These are phyloP conservation scores for Clarias fuscus DNA, from an alignment of 2,797 vertebrate species.

Conservation along the genomic window DNA sequence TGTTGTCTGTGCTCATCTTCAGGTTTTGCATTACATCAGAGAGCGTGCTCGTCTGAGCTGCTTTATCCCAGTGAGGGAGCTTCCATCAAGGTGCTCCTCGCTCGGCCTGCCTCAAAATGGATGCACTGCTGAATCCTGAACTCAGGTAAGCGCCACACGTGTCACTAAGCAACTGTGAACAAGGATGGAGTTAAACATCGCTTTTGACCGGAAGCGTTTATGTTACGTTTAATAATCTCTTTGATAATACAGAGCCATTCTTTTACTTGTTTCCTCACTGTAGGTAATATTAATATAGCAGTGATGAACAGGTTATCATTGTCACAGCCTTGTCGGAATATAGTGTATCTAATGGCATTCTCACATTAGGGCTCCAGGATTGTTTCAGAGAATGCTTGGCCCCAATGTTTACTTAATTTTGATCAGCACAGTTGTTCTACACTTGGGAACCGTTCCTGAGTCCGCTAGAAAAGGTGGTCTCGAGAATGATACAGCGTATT, in stretches of 20 bases:
- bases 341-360: neutral
- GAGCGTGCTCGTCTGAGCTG: slow-evolving; percentile 78
- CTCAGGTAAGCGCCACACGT: slow-evolving; percentile 72
- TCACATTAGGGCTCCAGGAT: too few species aligned
- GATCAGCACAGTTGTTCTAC: too few species aligned
- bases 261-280: neutral
- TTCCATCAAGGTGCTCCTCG: slow-evolving; percentile 70
- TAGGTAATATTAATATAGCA: neutral
- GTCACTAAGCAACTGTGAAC: neutral
- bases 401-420: too few species aligned
- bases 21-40: slow-evolving; percentile 78
- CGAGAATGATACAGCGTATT: too few species aligned
- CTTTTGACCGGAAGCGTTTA: neutral
- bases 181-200: neutral
- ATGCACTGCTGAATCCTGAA: slow-evolving; percentile 76
- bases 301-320: neutral
- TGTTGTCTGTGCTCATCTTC: slow-evolving; percentile 58
- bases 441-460: too few species aligned
- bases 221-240: neutral
- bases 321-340: neutral
- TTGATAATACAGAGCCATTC: neutral
- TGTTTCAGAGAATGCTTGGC: too few species aligned
- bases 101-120: slow-evolving; percentile 77
- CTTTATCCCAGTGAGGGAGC: slow-evolving; percentile 75
- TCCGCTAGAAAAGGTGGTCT: too few species aligned